Evolutionary conservation across 1,140 invertebrate genomes (phyloP).

Genomic region (Listronotus oregonensis): DNA sequence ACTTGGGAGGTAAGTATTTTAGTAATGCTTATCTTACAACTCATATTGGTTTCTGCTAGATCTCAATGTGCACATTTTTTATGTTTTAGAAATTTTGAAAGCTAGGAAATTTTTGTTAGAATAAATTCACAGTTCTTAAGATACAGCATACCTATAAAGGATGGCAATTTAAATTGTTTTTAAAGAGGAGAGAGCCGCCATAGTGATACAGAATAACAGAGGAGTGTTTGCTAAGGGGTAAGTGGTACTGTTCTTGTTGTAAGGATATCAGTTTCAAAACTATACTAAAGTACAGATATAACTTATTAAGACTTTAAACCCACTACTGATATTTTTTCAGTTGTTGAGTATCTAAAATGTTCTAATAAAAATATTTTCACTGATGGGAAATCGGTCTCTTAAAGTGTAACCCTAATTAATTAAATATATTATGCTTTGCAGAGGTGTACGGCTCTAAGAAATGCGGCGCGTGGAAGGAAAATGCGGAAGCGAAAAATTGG

Average conservation of each 20-base stretch:
- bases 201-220: slow-evolving; percentile 88
- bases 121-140: slow-evolving; percentile 72
- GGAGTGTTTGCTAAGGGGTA: slow-evolving; percentile 82
- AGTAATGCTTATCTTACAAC: no score
- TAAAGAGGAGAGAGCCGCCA: slow-evolving; percentile 79
- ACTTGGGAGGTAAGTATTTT: slow-evolving; percentile 45
- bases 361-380: no score
- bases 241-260: neutral
- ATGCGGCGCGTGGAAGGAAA: slow-evolving; percentile 91
- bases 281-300: no score
- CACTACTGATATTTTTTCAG: no score
- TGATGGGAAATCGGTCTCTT: no score
- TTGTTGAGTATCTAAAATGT: no score
- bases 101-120: slow-evolving; percentile 69
- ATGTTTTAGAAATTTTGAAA: slow-evolving; percentile 66
- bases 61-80: neutral
- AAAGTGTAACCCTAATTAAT: no score
- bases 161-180: slow-evolving; percentile 83
- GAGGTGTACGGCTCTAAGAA: slow-evolving; percentile 82
- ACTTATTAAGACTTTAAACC: no score
- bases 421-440: neutral
- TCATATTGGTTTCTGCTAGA: no score
- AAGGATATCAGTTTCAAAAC: no score
- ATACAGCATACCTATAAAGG: slow-evolving; percentile 88
- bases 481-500: slow-evolving; percentile 72